Evolutionary conservation across 1,140 invertebrate genomes (phyloP).

Genomic region (Antheraea pernyi): DNA sequence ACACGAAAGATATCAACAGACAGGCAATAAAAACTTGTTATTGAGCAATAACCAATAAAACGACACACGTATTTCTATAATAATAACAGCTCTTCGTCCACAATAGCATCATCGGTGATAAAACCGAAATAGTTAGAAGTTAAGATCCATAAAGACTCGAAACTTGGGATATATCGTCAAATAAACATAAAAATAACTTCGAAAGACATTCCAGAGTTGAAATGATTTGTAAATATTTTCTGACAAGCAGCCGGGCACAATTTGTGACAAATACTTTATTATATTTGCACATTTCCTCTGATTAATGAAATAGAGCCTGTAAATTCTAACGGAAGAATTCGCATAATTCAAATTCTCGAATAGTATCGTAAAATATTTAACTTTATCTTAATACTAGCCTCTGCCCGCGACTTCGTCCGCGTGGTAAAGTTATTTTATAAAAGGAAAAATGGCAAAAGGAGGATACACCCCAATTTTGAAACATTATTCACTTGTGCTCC

Average conservation of each 20-base stretch:
- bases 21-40: conserved; percentile 26
- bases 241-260: not conserved
- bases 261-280: not conserved
- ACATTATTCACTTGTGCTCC: no score
- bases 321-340: not conserved
- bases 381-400: no score
- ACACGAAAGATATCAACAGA: conserved; percentile 21
- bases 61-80: conserved; percentile 10
- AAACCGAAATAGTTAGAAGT: conserved; percentile 8
- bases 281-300: not conserved
- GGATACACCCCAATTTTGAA: no score
- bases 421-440: no score
- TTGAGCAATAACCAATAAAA: conserved; percentile 30
- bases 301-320: not conserved
- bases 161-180: conserved; percentile 8
- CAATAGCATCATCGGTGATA: conserved; percentile 5
- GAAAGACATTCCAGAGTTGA: not conserved
- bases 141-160: not conserved
- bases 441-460: no score
- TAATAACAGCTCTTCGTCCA: not conserved
- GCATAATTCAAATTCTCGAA: not conserved
- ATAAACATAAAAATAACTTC: conserved; percentile 2
- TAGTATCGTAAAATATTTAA: not conserved
- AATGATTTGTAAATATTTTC: conserved; percentile 5
- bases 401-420: no score